Evolutionary conservation across 2,113 vertebrate species (phyloP), one percentile per base, ranked within the genome.

Genomic region (Machaerirhynchus nigripectus): DNA sequence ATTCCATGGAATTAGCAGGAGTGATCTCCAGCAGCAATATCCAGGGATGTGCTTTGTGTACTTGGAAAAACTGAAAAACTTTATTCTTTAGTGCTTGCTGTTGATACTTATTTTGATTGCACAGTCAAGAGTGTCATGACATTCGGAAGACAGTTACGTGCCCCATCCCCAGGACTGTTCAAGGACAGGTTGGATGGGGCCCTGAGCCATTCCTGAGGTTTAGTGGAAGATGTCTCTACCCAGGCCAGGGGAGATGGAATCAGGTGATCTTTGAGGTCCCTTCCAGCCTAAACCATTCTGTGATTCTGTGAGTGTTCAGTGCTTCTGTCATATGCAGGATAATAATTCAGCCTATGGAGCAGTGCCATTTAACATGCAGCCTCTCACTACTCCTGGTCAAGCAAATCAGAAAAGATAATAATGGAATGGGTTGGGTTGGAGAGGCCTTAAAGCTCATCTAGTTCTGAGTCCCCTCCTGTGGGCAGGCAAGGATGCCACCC

Each of bases 281-380:
- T 40, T 47, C 61, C 35, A 55, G 16, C 30, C 28, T 40, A 61
- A 47, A 55, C 21, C 17, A 15, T 46, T 75, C 53, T 60, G 46
- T 18, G 35, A 17, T 64, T 80, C 40, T 40, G 2, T 30, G 40
- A 24, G 10, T 35, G 10, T 67, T 47, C 23, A 46, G 0, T 64
- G 26, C 21, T 37, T 10, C 56, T 87, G 24, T 31, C n/a, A 10
- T 2, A 10, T 30, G 24, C 80, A 68, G 40, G 35, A 12, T 46
- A 47, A 47, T 42, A 17, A 9, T 13, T 11, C 4, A 16, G 18
- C 53, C 61, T 55, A n/a, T 53, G 39, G 33, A 75, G 39, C 35
- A n/a, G 39, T 16, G 30, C 12, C 3, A 0, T 35, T 3, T 30
- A 35, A n/a, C 2, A 0, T 27, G 13, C 64, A 78, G 18, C 9